Evolutionary conservation across 2,888 invertebrate genomes (phyloP).

Genomic region (Tridacna gigas): DNA sequence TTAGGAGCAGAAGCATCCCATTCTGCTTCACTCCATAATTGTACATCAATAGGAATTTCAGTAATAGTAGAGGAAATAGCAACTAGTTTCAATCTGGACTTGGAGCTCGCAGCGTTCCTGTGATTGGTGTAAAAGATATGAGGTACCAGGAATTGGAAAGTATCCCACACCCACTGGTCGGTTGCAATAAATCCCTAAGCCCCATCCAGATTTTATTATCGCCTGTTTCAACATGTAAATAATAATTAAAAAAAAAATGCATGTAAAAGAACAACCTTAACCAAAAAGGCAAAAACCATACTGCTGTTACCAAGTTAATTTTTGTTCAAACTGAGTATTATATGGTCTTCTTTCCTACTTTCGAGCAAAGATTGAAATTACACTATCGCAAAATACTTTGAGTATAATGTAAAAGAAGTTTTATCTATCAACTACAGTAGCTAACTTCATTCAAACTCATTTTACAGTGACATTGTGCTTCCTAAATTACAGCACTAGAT

Average conservation of each 20-base stretch:
- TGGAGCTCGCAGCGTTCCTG: conserved; percentile 33
- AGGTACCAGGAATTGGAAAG: conserved; percentile 31
- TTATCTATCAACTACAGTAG: too few species aligned
- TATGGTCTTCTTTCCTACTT: too few species aligned
- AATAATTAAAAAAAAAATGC: conserved; percentile 21
- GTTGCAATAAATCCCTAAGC: conserved; percentile 30
- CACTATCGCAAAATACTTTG: too few species aligned
- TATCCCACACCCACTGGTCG: conserved; percentile 41
- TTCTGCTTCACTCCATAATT: conserved; percentile 35
- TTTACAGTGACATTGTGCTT: too few species aligned
- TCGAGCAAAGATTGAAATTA: too few species aligned
- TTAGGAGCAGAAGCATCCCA: conserved; percentile 22
- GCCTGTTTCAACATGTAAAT: conserved; percentile 33
- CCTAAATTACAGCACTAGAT: too few species aligned
- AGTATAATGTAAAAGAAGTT: too few species aligned
- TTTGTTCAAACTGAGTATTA: too few species aligned
- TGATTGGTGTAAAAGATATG: conserved; percentile 24
- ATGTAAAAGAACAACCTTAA: not conserved
- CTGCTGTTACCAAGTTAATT: not conserved
- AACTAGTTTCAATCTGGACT: conserved; percentile 12
- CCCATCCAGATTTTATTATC: conserved; percentile 20
- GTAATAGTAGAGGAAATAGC: conserved; percentile 9
- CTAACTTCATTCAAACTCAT: too few species aligned
- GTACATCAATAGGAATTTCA: not conserved
- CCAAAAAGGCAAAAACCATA: not conserved